Conservation (phyloP, 2,113 vertebrate species). For the Passer montanus region DNA sequence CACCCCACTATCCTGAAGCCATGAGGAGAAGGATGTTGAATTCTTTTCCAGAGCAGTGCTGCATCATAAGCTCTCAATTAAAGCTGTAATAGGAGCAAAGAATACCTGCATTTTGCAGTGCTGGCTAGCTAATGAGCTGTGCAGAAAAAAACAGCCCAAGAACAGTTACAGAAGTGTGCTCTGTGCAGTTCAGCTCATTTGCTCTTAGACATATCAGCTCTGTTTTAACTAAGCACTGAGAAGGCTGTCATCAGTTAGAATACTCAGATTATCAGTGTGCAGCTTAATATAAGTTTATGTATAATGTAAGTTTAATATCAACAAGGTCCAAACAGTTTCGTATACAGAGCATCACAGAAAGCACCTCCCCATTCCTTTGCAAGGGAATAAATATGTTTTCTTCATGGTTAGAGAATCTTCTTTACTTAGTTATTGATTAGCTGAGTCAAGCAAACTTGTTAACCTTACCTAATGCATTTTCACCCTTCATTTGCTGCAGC, state of each 20-base stretch:
- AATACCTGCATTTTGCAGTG: not conserved
- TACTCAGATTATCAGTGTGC: not conserved
- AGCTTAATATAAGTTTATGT: not conserved
- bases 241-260: not conserved
- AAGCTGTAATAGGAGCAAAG: not conserved
- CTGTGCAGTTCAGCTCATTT: not conserved
- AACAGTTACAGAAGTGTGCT: not conserved
- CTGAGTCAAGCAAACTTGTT: conserved; percentile 46
- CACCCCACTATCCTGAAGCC: not conserved
- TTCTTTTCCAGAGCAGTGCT: not conserved
- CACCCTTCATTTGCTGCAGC: conserved; percentile 31
- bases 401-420: conserved; percentile 20
- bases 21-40: not conserved
- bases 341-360: not conserved
- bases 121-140: conserved; percentile 30
- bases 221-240: not conserved
- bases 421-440: conserved; percentile 57
- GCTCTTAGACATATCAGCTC: not conserved
- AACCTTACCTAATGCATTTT: conserved; percentile 51
- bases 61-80: conserved; percentile 27
- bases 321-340: not conserved
- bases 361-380: not conserved
- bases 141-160: not conserved
- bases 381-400: conserved; percentile 34
- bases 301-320: not conserved